A percentile compares a stretch with the other conserved stretches of the same genome.
phyloP scores from a whole-genome alignment of 2,888 invertebrate genomes.

The Lissonota sp. region DNA sequence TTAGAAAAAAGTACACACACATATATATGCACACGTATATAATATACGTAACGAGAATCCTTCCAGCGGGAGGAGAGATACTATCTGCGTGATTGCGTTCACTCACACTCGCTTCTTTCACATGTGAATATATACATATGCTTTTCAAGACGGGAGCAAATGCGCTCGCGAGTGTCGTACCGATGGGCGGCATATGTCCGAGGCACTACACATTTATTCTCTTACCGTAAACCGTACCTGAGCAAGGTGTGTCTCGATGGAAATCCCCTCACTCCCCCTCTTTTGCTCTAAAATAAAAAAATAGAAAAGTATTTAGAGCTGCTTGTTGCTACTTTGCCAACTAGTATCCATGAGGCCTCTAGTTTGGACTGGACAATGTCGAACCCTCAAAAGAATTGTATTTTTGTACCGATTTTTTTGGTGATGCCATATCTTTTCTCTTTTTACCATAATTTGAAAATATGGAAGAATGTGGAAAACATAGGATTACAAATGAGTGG shows the following conservation, averaged over 20 bases:
- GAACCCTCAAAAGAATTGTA: too few species aligned
- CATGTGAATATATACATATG: not conserved
- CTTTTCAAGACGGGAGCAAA: slow-evolving; percentile 44
- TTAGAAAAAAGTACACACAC: not conserved
- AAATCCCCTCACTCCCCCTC: slow-evolving; percentile 24
- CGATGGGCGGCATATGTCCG: slow-evolving; percentile 61
- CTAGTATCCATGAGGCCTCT: not conserved
- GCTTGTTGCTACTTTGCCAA: not conserved
- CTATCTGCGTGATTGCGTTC: slow-evolving; percentile 66
- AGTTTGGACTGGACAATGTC: too few species aligned
- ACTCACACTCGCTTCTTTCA: slow-evolving; percentile 21
- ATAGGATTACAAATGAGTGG: too few species aligned
- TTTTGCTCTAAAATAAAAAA: slow-evolving; percentile 1
- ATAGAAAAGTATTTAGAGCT: not conserved
- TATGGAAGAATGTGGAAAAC: too few species aligned
- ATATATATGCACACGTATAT: not conserved
- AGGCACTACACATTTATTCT: slow-evolving; percentile 54
- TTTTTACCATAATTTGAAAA: too few species aligned
- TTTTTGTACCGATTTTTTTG: too few species aligned
- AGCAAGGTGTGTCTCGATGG: slow-evolving; percentile 56
- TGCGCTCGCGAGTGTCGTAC: slow-evolving; percentile 53
- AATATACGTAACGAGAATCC: slow-evolving; percentile 56
- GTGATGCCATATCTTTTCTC: too few species aligned
- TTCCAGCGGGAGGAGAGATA: slow-evolving; percentile 56
- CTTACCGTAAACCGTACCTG: slow-evolving; percentile 35